Evolutionary conservation across 2,113 vertebrate species (phyloP), one percentile per base, ranked within the genome.

Genomic region (Nicator chloris): DNA sequence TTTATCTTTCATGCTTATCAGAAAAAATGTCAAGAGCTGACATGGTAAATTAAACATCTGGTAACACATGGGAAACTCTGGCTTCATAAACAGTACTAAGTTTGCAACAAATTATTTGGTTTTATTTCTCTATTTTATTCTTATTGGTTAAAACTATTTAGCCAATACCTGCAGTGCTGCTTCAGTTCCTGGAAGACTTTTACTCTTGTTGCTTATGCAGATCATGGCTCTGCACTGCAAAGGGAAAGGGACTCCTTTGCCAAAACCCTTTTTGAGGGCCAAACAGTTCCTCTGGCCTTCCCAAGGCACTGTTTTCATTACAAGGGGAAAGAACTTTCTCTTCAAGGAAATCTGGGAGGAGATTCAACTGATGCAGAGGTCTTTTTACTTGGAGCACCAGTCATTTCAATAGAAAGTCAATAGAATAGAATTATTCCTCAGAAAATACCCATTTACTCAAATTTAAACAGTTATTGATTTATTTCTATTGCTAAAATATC

Each of bases 1-100:
- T 95, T 92, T 95, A 90, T 96, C 76, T 94, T 88, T 82, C 59
- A n/a, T 82, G 90, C 75, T 89, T 93, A 95, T 71, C 73, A 93
- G 61, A 84, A 96, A 92, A 92, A 93, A 92, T 5, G 30, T 93
- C 90, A 96, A 80, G 54, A 91, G 33, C 71, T 94, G 90, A 90
- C 69, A 57, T 6, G 26, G 71, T 69, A 92, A 91, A 95, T 95
- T 92, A 90, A 97, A 82, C 64, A 95, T 45, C 39, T 83, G 66
- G 56, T 61, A 80, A 78, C 20, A 84, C 64, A 61, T 15, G 37
- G 73, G 86, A 92, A 95, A 75, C 33, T 82, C 56, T 27, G 45
- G 44, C 63, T 84, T 92, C 92, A 53, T 22, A 82, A 76, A 60
- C 24, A 65, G 22, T 13, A 79, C 15, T 12, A 40, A 61, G 33